Percentiles rank a stretch among this genome's conserved stretches.
These are phyloP conservation scores for Lamproptera curius DNA, from an alignment of 2,888 invertebrate genomes.

Conservation along the genomic window DNA sequence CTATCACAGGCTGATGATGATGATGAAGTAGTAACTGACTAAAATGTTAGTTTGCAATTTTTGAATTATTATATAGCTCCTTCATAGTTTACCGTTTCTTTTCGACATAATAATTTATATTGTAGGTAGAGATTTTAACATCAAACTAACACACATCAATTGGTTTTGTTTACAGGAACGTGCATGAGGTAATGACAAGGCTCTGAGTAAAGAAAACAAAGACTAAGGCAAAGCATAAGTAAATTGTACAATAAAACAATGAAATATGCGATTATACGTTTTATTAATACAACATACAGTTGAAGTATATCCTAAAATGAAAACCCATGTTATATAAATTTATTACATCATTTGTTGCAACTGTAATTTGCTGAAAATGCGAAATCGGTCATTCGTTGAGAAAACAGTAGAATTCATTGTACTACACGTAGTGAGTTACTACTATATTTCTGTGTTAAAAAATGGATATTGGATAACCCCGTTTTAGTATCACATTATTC, in stretches of 20 bases:
- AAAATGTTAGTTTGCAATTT: too few relatives aligned
- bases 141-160: too few relatives aligned
- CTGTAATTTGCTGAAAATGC: constrained; percentile 6
- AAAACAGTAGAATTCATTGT: not conserved
- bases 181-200: constrained; percentile 35
- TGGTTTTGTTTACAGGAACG: constrained; percentile 39
- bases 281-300: not conserved
- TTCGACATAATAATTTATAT: too few relatives aligned
- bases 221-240: constrained; percentile 11
- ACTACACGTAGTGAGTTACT: too few relatives aligned
- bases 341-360: not conserved
- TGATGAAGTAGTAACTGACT: too few relatives aligned
- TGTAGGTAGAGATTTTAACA: too few relatives aligned
- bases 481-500: not conserved
- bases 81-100: too few relatives aligned
- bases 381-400: constrained; percentile 5
- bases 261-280: constrained; percentile 5
- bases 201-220: constrained; percentile 12
- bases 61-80: too few relatives aligned
- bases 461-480: not conserved
- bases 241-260: constrained; percentile 2
- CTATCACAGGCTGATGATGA: too few relatives aligned
- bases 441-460: too few relatives aligned
- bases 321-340: not conserved
- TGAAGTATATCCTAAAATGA: not conserved